Percentiles rank a stretch among this genome's conserved stretches.
phyloP scores from a whole-genome alignment of 1,140 invertebrate species.

The Triops longicaudatus region DNA sequence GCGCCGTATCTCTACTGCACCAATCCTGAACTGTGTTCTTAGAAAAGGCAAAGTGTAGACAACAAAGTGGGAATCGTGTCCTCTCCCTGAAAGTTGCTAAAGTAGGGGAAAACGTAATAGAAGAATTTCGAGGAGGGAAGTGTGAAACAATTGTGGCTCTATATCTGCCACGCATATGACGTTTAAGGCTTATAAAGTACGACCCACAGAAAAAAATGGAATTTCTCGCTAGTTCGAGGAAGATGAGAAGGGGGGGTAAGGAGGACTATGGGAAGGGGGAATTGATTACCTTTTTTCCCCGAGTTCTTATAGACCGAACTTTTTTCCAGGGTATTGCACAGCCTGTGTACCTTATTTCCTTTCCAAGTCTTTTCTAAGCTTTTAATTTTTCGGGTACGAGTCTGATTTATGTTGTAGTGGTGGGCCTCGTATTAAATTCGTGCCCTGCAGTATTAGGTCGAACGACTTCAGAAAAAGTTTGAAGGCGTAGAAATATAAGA shows the following conservation, averaged over 20 bases:
- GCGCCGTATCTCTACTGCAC: neutral
- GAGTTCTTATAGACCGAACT: neutral
- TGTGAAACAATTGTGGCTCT: conserved; percentile 6
- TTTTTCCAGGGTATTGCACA: neutral
- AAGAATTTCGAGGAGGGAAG: neutral
- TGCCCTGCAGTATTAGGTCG: too few species aligned
- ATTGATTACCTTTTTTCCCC: neutral
- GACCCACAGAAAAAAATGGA: neutral
- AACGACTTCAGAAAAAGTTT: too few species aligned
- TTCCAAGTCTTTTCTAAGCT: neutral
- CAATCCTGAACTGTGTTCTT: neutral
- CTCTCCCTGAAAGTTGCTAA: neutral
- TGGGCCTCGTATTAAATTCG: too few species aligned
- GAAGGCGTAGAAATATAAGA: too few species aligned
- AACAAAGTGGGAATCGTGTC: neutral
- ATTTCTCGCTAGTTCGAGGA: neutral
- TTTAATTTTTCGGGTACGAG: neutral
- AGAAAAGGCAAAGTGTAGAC: neutral
- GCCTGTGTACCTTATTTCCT: neutral
- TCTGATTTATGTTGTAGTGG: neutral
- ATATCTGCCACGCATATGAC: conserved; percentile 7
- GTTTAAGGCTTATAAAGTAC: neutral
- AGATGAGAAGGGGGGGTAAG: neutral
- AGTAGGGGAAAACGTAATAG: neutral
- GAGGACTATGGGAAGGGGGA: neutral